A percentile compares a stretch with the other conserved stretches of the same genome.
These are phyloP conservation scores for Stramonita haemastoma DNA, from an alignment of 2,888 invertebrate species.

Conservation along the genomic window DNA sequence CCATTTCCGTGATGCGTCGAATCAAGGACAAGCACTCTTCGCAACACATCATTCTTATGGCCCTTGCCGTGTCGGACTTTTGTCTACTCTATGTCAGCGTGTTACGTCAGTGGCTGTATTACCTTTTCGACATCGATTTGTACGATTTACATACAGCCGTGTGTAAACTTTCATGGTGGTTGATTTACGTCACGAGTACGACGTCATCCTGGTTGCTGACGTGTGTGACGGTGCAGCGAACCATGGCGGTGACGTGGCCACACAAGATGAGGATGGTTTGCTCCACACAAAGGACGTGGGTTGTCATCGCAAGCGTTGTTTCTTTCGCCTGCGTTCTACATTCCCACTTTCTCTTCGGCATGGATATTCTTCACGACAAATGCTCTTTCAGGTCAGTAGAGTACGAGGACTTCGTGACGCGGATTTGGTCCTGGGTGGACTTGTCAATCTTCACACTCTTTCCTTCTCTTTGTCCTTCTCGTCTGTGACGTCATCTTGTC, in stretches of 20 bases:
- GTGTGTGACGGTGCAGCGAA: slow-evolving; percentile 9
- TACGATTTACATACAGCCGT: neutral
- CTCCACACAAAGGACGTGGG: neutral
- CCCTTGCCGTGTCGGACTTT: neutral
- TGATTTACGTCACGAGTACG: neutral
- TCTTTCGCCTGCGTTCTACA: neutral
- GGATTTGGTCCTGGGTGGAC: neutral
- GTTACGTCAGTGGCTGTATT: neutral
- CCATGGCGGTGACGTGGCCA: slow-evolving; percentile 4
- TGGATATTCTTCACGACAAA: neutral
- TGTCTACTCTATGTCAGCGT: neutral
- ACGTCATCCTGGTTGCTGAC: slow-evolving; percentile 1
- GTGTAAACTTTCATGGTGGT: neutral
- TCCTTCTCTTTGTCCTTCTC: neutral
- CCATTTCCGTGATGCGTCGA: slow-evolving; percentile 6
- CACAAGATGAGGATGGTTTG: slow-evolving; percentile 10
- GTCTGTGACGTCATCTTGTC: neutral
- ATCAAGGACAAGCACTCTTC: slow-evolving; percentile 19
- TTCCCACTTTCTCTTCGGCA: neutral
- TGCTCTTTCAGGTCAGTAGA: neutral
- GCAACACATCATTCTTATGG: neutral
- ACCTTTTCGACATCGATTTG: neutral
- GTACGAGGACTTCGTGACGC: neutral
- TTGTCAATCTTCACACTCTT: neutral
- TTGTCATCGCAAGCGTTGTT: neutral